Percentiles rank a stretch among this genome's conserved stretches.
Conservation (phyloP, 1,140 invertebrate genomes). For the Drosophila parvula region DNA sequence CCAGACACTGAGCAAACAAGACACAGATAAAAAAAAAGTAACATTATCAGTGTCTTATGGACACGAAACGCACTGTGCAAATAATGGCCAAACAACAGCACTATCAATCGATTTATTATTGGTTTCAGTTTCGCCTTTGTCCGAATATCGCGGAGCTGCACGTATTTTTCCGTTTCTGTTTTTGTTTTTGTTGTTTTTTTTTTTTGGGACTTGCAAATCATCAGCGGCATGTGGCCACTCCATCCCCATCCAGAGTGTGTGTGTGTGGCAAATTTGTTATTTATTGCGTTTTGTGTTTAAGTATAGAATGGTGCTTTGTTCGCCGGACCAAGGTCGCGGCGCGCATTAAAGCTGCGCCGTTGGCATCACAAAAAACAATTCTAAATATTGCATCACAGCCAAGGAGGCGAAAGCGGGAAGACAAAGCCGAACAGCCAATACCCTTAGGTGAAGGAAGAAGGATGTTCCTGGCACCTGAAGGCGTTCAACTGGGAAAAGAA, state of each 20-base stretch:
- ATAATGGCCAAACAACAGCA: constrained; percentile 16
- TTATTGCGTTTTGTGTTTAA: constrained; percentile 54
- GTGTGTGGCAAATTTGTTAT: constrained; percentile 49
- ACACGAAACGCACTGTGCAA: constrained; percentile 22
- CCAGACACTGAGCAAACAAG: not conserved
- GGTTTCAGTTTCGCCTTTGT: constrained; percentile 18
- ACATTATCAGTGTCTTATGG: not conserved
- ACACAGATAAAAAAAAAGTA: not conserved
- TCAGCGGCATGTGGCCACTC: not conserved
- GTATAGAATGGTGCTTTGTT: constrained; percentile 73
- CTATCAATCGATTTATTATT: constrained; percentile 32
- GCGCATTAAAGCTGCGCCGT: constrained; percentile 51
- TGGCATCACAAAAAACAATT: constrained; percentile 48
- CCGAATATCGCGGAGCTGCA: constrained; percentile 14
- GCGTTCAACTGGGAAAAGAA: too few species aligned
- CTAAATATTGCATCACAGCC: constrained; percentile 73
- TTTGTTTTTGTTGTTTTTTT: not conserved
- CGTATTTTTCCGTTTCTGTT: constrained; percentile 19
- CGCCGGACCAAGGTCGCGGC: constrained; percentile 55
- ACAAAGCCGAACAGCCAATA: not conserved
- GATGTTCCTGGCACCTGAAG: too few species aligned
- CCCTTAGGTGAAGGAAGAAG: not conserved
- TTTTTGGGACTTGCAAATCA: constrained; percentile 12
- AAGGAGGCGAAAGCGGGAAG: not conserved
- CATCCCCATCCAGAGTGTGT: constrained; percentile 13